These are phyloP conservation scores for Ophioninae sp. DNA, from an alignment of 2,888 invertebrate genomes.

Conservation along the genomic window DNA sequence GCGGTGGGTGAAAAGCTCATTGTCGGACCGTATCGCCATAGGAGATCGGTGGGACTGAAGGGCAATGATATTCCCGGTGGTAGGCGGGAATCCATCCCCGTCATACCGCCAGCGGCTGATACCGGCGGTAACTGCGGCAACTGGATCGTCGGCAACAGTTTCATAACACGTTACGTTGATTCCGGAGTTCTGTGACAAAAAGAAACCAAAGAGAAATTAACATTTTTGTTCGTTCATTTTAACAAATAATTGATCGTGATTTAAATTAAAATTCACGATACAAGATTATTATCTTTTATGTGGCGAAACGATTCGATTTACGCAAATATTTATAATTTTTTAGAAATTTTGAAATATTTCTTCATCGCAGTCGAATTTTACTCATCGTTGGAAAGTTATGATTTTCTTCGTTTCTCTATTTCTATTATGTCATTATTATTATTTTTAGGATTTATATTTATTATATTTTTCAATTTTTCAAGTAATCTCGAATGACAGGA, in stretches of 20 bases:
- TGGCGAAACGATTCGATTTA: too few species aligned
- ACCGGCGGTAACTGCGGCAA: constrained; percentile 80
- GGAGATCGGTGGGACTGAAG: constrained; percentile 90
- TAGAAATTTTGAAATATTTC: too few species aligned
- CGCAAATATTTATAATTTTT: too few species aligned
- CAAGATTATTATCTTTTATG: too few species aligned
- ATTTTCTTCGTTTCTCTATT: too few species aligned
- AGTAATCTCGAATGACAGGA: too few species aligned
- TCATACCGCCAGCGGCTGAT: constrained; percentile 82
- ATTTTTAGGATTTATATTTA: too few species aligned
- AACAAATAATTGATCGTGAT: neutral
- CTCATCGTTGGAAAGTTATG: too few species aligned
- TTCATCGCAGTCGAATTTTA: too few species aligned
- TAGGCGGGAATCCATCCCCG: constrained; percentile 88
- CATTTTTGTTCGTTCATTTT: neutral
- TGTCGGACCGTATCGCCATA: constrained; percentile 92
- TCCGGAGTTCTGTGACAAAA: constrained; percentile 69
- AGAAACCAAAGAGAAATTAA: neutral
- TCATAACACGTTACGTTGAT: constrained; percentile 80
- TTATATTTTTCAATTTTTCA: too few species aligned
- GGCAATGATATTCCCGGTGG: constrained; percentile 89
- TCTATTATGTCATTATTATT: too few species aligned
- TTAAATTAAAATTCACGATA: too few species aligned
- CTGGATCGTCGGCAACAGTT: constrained; percentile 82
- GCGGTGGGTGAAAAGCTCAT: constrained; percentile 87